Evolutionary conservation across 2,888 invertebrate species (phyloP).

Genomic region (Lepidochrysops patricia): DNA sequence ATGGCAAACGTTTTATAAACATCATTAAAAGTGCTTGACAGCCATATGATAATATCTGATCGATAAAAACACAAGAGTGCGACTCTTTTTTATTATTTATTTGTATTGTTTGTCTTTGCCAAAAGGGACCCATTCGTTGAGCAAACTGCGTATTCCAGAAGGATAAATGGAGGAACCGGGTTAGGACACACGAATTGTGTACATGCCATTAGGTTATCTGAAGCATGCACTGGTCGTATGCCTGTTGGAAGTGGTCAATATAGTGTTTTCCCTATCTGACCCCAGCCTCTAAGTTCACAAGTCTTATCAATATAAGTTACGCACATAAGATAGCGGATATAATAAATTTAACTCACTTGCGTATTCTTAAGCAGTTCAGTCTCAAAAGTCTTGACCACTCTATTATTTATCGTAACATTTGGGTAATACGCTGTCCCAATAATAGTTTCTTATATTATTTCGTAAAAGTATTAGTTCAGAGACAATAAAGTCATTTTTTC

Average conservation of each 20-base stretch:
- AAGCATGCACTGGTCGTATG: conserved; percentile 53
- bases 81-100: conserved; percentile 13
- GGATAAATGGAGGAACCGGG: conserved; percentile 27
- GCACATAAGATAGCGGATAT: conserved; percentile 64
- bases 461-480: background rate
- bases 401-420: conserved; percentile 12
- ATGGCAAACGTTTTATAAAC: conserved; percentile 48
- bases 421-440: background rate
- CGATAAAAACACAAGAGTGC: conserved; percentile 33
- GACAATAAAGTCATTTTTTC: conserved; percentile 13
- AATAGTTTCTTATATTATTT: background rate
- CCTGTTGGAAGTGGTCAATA: conserved; percentile 45
- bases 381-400: conserved; percentile 34
- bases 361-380: conserved; percentile 52
- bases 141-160: conserved; percentile 13
- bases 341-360: conserved; percentile 67
- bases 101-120: background rate
- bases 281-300: conserved; percentile 48
- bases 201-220: conserved; percentile 53
- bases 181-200: conserved; percentile 39
- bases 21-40: conserved; percentile 48
- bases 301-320: conserved; percentile 54
- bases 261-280: conserved; percentile 57
- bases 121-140: background rate
- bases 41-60: conserved; percentile 45